Evolutionary conservation across 2,888 invertebrate species (phyloP).

Genomic region (Melanargia galathea): DNA sequence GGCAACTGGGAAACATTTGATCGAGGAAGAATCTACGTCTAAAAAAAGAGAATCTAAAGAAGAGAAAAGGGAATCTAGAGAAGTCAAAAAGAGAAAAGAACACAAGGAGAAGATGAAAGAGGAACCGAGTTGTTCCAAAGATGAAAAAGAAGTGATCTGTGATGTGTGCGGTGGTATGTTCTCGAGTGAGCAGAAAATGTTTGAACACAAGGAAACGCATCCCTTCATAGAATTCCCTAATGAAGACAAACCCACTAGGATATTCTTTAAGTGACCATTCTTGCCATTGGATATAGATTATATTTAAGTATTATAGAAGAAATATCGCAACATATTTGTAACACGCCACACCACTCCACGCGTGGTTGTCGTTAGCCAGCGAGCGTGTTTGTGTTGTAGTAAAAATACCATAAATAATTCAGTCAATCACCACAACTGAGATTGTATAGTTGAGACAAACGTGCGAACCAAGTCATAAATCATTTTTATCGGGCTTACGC

Average conservation of each 20-base stretch:
- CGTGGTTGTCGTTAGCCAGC: too few relatives aligned
- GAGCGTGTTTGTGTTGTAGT: too few relatives aligned
- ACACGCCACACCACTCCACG: not conserved
- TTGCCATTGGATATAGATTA: slow-evolving; percentile 48
- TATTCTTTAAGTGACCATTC: slow-evolving; percentile 72
- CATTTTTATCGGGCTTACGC: too few relatives aligned
- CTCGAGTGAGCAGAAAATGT: slow-evolving; percentile 60
- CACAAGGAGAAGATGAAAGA: slow-evolving; percentile 26
- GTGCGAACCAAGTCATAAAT: too few relatives aligned
- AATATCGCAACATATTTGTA: not conserved
- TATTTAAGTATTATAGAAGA: slow-evolving; percentile 21
- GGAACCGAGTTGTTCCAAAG: slow-evolving; percentile 37
- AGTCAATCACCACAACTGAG: too few relatives aligned
- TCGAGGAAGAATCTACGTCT: slow-evolving; percentile 54
- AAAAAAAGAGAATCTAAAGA: slow-evolving; percentile 40
- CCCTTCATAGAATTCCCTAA: slow-evolving; percentile 78
- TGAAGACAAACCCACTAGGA: slow-evolving; percentile 74
- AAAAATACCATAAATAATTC: too few relatives aligned
- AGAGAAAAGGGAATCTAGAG: slow-evolving; percentile 44
- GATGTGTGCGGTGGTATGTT: slow-evolving; percentile 75
- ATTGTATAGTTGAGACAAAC: too few relatives aligned
- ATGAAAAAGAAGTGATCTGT: slow-evolving; percentile 53
- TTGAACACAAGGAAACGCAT: slow-evolving; percentile 72
- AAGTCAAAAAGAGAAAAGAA: slow-evolving; percentile 48
- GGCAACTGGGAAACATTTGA: slow-evolving; percentile 59